Conservation (phyloP, 2,113 vertebrate genomes). For the Agapornis roseicollis region DNA sequence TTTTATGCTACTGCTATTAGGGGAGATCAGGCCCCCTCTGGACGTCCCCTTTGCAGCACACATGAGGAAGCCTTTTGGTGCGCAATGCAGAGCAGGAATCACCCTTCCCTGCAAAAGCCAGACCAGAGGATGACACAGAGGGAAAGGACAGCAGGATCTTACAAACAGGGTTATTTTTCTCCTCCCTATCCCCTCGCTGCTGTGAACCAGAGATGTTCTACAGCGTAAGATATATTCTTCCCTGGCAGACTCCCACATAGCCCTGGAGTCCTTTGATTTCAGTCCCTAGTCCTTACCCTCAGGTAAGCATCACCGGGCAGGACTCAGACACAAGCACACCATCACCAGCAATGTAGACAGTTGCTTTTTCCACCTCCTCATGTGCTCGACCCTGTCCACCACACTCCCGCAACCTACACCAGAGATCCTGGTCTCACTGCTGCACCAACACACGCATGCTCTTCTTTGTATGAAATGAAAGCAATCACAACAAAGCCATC, state of each 20-base stretch:
- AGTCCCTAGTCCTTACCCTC: neutral
- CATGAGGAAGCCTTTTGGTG: neutral
- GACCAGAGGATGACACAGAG: neutral
- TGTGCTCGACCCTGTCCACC: neutral
- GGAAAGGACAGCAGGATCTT: neutral
- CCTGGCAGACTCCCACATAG: neutral
- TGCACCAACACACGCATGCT: neutral
- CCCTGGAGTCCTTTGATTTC: neutral
- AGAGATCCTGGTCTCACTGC: neutral
- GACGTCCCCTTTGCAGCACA: neutral
- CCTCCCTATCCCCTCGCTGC: neutral
- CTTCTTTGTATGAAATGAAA: neutral
- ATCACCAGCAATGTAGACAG: neutral
- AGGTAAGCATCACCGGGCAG: neutral
- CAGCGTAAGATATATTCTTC: accelerated
- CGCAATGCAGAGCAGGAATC: neutral
- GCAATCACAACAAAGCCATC: neutral
- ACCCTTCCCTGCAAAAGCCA: accelerated
- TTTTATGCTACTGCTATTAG: neutral
- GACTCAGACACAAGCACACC: neutral
- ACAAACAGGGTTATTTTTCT: neutral
- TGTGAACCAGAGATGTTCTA: neutral
- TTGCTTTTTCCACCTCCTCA: neutral
- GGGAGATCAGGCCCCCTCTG: neutral
- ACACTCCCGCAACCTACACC: neutral